A percentile compares a stretch with the other conserved stretches of the same genome.
phyloP scores from a whole-genome alignment of 2,888 invertebrate species.

The Drosophila recens region DNA sequence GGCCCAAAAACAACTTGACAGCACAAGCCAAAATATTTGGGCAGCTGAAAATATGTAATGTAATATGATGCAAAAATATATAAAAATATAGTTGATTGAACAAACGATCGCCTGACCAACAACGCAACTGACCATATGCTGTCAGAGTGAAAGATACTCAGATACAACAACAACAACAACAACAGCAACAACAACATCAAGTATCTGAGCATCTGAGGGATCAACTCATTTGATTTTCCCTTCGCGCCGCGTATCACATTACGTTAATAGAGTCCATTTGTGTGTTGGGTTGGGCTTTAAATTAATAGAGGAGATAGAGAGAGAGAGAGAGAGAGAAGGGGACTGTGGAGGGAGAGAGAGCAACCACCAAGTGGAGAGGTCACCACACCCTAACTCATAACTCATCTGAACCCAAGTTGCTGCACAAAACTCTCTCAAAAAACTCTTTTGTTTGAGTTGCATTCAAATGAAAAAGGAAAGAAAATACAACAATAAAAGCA shows the following conservation, averaged over 20 bases:
- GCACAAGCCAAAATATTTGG: slow-evolving; percentile 67
- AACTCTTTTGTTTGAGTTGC: slow-evolving; percentile 61
- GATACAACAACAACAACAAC: slow-evolving; percentile 17
- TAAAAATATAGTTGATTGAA: slow-evolving; percentile 15
- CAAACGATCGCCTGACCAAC: slow-evolving; percentile 31
- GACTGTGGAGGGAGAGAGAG: background rate
- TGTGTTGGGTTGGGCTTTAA: slow-evolving; percentile 19
- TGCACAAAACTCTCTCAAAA: slow-evolving; percentile 8
- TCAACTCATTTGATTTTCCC: slow-evolving; percentile 54
- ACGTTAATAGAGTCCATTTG: slow-evolving; percentile 64
- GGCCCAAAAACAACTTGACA: slow-evolving; percentile 39
- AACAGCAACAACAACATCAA: background rate
- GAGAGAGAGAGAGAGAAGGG: background rate
- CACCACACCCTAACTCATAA: slow-evolving; percentile 65
- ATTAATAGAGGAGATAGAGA: too few relatives aligned
- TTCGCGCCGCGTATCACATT: slow-evolving; percentile 60
- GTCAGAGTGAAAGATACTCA: slow-evolving; percentile 24
- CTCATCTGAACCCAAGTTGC: slow-evolving; percentile 47
- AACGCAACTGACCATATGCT: slow-evolving; percentile 60
- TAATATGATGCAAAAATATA: slow-evolving; percentile 4
- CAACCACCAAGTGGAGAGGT: slow-evolving; percentile 64
- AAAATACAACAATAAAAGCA: slow-evolving; percentile 35
- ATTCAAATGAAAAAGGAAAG: slow-evolving; percentile 25
- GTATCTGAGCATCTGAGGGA: slow-evolving; percentile 2
- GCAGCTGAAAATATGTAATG: slow-evolving; percentile 55